These are phyloP conservation scores for Centropus unirufus DNA, from an alignment of 2,113 vertebrate genomes.

Conservation along the genomic window DNA sequence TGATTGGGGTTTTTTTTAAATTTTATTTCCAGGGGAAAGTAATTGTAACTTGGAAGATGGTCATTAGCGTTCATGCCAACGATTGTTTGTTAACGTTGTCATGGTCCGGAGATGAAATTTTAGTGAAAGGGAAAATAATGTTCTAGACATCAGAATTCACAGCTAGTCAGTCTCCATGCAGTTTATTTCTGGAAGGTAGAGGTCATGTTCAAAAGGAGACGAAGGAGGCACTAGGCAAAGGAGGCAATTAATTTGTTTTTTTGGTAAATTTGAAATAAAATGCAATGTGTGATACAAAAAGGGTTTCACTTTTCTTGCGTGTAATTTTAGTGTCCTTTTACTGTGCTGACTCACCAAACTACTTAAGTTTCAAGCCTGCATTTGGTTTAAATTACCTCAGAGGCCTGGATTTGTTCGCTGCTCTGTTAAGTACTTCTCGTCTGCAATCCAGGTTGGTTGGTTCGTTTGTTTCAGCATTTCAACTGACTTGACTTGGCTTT, in stretches of 20 bases:
- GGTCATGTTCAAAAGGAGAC: background rate
- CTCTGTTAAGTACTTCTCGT: background rate
- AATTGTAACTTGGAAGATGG: slow-evolving; percentile 41
- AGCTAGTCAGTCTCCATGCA: background rate
- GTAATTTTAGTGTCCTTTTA: slow-evolving; percentile 24
- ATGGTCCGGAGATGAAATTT: slow-evolving; percentile 40
- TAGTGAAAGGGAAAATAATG: slow-evolving; percentile 43
- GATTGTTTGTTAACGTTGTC: slow-evolving; percentile 32
- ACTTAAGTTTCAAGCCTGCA: slow-evolving; percentile 8
- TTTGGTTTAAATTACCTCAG: slow-evolving; percentile 46
- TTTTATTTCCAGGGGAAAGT: background rate
- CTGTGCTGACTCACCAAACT: slow-evolving; percentile 19
- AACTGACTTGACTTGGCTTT: background rate
- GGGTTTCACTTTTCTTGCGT: background rate
- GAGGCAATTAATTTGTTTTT: slow-evolving; percentile 2
- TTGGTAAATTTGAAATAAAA: slow-evolving; percentile 2
- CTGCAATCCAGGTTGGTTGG: slow-evolving; percentile 6
- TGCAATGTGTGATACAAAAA: background rate
- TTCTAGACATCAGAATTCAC: background rate
- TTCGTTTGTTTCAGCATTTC: background rate
- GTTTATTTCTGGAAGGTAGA: slow-evolving; percentile 33
- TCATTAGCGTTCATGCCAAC: background rate
- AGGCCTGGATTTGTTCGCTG: background rate
- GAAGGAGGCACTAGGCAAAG: background rate
- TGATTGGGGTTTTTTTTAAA: background rate